Evolutionary conservation across 2,888 invertebrate species (phyloP).

Genomic region (Stictocephala bisonia): DNA sequence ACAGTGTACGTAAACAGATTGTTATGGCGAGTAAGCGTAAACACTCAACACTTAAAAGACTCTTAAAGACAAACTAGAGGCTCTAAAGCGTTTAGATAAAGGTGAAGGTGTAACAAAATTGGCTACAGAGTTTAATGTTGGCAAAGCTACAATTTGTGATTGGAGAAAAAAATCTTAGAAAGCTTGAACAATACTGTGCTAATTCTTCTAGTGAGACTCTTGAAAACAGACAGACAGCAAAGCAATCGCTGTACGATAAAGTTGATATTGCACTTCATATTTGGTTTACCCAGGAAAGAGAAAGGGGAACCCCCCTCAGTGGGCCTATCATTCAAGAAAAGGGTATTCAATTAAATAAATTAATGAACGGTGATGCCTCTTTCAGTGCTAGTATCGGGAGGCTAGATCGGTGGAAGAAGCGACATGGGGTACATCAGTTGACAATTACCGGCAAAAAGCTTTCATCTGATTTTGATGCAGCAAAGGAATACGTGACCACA

Average conservation of each 20-base stretch:
- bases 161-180: slow-evolving; percentile 50
- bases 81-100: slow-evolving; percentile 42
- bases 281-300: no score
- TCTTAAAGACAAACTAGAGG: slow-evolving; percentile 52
- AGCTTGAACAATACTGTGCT: slow-evolving; percentile 47
- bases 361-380: slow-evolving; percentile 45
- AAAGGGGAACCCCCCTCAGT: slow-evolving; percentile 50
- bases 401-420: slow-evolving; percentile 57
- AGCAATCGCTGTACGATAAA: slow-evolving; percentile 30
- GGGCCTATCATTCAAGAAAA: slow-evolving; percentile 56
- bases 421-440: slow-evolving; percentile 55
- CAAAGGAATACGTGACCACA: slow-evolving; percentile 48
- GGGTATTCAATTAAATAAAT: slow-evolving; percentile 51
- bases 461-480: slow-evolving; percentile 49
- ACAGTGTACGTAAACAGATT: no score
- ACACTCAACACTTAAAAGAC: slow-evolving; percentile 43
- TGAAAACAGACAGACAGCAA: slow-evolving; percentile 2
- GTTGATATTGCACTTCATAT: slow-evolving; percentile 49
- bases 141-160: slow-evolving; percentile 50
- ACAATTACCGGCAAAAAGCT: slow-evolving; percentile 53
- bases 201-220: slow-evolving; percentile 9
- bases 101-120: slow-evolving; percentile 42
- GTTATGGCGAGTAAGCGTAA: slow-evolving; percentile 32
- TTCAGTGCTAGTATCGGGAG: slow-evolving; percentile 58
- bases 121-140: slow-evolving; percentile 47